Conservation (phyloP, 2,797 vertebrate species). For the Limnodromus scolopaceus region DNA sequence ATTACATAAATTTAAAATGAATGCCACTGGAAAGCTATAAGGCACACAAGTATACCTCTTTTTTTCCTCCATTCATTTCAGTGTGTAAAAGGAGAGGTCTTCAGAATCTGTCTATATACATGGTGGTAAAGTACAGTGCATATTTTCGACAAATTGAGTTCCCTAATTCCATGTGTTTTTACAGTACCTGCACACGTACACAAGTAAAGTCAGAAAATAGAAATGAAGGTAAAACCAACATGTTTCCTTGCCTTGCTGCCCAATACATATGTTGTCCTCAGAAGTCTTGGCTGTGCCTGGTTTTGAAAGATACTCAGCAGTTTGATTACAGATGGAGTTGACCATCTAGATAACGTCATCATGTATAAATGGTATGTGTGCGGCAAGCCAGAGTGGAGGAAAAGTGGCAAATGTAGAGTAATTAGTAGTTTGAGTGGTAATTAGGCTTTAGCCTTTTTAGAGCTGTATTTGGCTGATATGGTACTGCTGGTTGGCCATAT, state of each 20-base stretch:
- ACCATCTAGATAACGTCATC: neutral
- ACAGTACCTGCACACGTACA: neutral
- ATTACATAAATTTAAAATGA: neutral
- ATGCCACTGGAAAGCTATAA: neutral
- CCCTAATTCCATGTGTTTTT: neutral
- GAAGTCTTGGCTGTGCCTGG: neutral
- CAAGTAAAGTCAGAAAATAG: neutral
- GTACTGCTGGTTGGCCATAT: neutral
- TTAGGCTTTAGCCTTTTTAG: neutral
- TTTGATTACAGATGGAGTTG: neutral
- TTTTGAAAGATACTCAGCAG: neutral
- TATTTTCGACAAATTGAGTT: neutral
- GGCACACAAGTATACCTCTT: neutral
- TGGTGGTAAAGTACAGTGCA: neutral
- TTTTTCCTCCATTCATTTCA: fast-evolving
- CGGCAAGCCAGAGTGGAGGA: neutral
- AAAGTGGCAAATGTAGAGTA: neutral
- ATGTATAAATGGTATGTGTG: neutral
- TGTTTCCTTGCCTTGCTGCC: neutral
- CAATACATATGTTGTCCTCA: neutral
- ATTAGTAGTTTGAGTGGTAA: neutral
- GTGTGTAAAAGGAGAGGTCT: neutral
- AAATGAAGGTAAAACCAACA: neutral
- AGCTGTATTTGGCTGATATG: neutral
- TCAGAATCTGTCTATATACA: neutral